Evolutionary conservation across 1,140 invertebrate genomes (phyloP), one percentile per base, ranked within the genome.

Genomic region (Polypedilum vanderplanki): DNA sequence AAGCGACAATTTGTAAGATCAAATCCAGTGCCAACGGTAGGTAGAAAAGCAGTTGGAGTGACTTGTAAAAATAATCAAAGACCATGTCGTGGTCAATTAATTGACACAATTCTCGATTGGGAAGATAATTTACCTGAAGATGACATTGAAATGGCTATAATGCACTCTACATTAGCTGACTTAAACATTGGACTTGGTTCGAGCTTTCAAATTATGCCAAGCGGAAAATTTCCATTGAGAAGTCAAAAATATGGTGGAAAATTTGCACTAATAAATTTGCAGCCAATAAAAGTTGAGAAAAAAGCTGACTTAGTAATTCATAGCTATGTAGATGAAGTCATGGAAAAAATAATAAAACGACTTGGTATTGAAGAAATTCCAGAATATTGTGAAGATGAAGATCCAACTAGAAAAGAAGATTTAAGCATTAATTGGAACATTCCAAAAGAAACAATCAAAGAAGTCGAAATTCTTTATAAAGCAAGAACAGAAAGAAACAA

Each of bases 71-170:
- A 85, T 1, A 84, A 88, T 67, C 83, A 84, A 33, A 84, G 93
- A 76, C 87, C 88, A 3, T 96, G 95, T 80, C 85, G 97, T 76
- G 97, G 97, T 24, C 89, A 91, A 76, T 84, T 98, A 70, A 85
- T 90, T 77, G 98, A 99, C 83, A 97, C 91, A 40, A 93, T 99
- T 75, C 85, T 99, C n/a, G 98, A 99, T 84, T 99, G 98, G 98
- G 97, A 99, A 81, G 91, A 96, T 81, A 91, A 91, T 83, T 85
- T 99, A 76, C 98, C 98, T 17, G 90, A 95, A 78, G 89, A 90
- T 80, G 97, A 99, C 82, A 85, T 98, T 17, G 86, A 92, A 73
- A 85, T 94, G 83, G 92, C 96, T 18, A 89, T 95, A 77, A 88
- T 91, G 84, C 90, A 98, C 85, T 94, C 95, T 70, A 91, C 89